Evolutionary conservation across 1,140 invertebrate genomes (phyloP).

Genomic region (Anthonomus grandis): DNA sequence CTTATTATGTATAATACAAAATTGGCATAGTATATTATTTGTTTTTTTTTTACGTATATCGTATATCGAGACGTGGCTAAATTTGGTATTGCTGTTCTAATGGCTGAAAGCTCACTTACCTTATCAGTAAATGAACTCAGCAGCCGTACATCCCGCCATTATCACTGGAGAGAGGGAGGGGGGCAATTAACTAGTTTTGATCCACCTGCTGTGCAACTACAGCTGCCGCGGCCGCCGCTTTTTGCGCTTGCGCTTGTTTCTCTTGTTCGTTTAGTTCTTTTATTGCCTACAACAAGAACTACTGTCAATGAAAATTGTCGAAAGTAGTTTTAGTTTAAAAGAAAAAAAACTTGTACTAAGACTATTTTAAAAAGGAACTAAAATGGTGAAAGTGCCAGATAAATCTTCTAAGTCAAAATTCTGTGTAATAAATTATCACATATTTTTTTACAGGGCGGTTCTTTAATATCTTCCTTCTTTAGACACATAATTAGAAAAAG

Average conservation of each 20-base stretch:
- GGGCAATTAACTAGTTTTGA: conserved; percentile 47
- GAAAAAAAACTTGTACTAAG: too few relatives aligned
- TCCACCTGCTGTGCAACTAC: conserved; percentile 58
- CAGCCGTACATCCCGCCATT: conserved; percentile 30
- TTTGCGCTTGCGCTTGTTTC: conserved; percentile 90
- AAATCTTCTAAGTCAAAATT: too few relatives aligned
- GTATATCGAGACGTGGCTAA: neutral
- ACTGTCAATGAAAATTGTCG: conserved; percentile 6
- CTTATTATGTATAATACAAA: too few relatives aligned
- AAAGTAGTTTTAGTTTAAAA: too few relatives aligned
- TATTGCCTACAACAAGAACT: conserved; percentile 69
- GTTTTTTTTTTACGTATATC: too few relatives aligned
- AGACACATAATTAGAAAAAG: too few relatives aligned
- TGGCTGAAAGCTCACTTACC: conserved; percentile 33
- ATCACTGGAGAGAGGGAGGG: conserved; percentile 9
- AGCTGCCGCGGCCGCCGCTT: conserved; percentile 74
- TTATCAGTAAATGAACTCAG: conserved; percentile 35
- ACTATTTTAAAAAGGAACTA: too few relatives aligned
- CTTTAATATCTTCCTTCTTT: too few relatives aligned
- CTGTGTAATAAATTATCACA: too few relatives aligned
- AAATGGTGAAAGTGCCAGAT: too few relatives aligned
- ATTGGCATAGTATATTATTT: too few relatives aligned
- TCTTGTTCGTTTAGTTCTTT: conserved; percentile 97
- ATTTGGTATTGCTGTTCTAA: neutral
- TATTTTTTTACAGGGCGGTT: too few relatives aligned